Evolutionary conservation across 2,113 vertebrate species (phyloP), one percentile per base, ranked within the genome.

Genomic region (Capricornis sumatraensis): DNA sequence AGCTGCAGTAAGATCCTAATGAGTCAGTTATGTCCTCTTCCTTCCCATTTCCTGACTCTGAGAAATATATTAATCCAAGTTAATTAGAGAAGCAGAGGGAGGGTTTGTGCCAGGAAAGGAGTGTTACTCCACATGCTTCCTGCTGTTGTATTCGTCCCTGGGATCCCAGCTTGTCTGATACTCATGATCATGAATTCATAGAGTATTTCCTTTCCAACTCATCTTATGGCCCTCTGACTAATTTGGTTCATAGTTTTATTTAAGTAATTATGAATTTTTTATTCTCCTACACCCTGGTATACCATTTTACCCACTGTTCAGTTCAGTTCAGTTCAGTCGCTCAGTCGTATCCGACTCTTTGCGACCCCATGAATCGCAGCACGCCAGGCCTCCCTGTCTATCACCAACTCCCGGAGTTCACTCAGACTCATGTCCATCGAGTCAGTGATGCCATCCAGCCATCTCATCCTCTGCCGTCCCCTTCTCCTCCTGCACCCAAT

Each of bases 141-240:
- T 28, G 13, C 27, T 50, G 36, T 45, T 55, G 67, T 25, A n/a
- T 1, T 13, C 45, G 16, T 30, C n/a, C 33, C 86, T 78, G 81
- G 52, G 23, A 30, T 83, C 60, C 27, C 45, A 74, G 76, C 33
- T 86, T 89, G n/a, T 13, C 33, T 47, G 87, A 86, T 78, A 86
- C 50, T 86, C 58, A 89, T 84, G 88, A 12, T 91, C 36, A 43
- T 82, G 62, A 76, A 60, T 76, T 86, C 55, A 91, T 53, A 84
- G 33, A 87, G 13, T 43, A 89, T 89, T 40, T 95, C 87, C 33
- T 91, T 93, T 93, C 78, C n/a, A 52, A 30, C 15, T 71, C 71
- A 93, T 91, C 86, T 79, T 47, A 85, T 96, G 57, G n/a, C 11
- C n/a, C 9, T 93, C n/a, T 92, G 17, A 92, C 40, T 92, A 89